These are phyloP conservation scores for Hiodon alosoides DNA, from an alignment of 2,113 vertebrate species.

Conservation along the genomic window DNA sequence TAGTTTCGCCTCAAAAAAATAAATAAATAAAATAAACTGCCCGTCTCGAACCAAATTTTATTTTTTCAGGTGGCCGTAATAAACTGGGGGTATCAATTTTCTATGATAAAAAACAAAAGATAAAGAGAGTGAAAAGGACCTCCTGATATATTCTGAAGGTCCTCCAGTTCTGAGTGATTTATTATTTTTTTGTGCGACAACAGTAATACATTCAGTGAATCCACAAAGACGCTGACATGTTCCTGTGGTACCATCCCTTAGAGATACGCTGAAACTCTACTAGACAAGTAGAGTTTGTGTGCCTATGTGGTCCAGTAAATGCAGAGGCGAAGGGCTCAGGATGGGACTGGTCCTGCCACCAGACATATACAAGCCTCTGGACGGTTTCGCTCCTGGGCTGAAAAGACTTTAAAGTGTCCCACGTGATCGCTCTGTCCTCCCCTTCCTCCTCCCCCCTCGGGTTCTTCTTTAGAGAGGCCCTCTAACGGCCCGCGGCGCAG, in stretches of 20 bases:
- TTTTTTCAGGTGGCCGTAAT: constrained; percentile 1
- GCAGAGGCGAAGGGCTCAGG: neutral
- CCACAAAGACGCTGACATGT: too few species aligned
- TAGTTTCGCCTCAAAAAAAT: neutral
- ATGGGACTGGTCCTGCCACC: neutral
- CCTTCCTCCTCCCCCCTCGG: too few species aligned
- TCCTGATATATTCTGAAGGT: neutral
- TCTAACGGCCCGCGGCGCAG: too few species aligned
- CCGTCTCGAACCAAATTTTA: neutral
- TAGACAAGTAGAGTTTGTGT: neutral
- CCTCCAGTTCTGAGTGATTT: neutral
- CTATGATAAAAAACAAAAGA: neutral
- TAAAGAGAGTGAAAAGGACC: neutral
- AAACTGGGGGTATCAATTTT: neutral
- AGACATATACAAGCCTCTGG: neutral
- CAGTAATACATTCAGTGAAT: neutral
- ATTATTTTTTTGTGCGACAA: neutral
- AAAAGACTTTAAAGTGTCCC: neutral
- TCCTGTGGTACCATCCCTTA: neutral
- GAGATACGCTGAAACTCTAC: neutral
- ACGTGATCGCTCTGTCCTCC: too few species aligned
- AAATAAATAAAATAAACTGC: neutral
- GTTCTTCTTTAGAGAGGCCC: neutral
- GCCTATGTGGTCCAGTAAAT: neutral
- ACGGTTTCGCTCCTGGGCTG: neutral